Conservation (phyloP, 2,797 vertebrate genomes). For the Enteromius unitaeniatus region DNA sequence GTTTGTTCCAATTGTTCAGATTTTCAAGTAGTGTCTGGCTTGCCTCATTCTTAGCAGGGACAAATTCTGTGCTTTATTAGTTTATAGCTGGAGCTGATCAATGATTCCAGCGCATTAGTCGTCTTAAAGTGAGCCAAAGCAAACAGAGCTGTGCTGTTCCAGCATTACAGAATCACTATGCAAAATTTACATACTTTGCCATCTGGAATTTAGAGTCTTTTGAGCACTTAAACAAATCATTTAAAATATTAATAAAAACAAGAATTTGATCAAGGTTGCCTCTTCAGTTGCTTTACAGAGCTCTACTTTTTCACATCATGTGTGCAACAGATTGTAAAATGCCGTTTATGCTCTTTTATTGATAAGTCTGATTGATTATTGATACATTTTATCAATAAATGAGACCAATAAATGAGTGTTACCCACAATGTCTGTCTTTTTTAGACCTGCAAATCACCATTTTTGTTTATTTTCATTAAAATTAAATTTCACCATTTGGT, state of each 20-base stretch:
- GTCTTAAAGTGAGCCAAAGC: neutral
- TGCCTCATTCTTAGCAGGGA: neutral
- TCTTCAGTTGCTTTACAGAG: neutral
- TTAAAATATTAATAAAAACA: neutral
- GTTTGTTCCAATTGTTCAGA: neutral
- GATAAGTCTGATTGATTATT: neutral
- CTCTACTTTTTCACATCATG: neutral
- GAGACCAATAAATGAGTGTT: neutral
- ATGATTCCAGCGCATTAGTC: slow-evolving; percentile 13
- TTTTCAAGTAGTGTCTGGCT: neutral
- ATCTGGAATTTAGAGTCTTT: slow-evolving; percentile 10
- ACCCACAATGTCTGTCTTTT: neutral
- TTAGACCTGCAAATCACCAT: neutral
- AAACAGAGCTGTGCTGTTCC: slow-evolving; percentile 20
- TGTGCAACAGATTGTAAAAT: neutral
- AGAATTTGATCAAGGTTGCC: neutral
- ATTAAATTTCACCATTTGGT: too few relatives aligned
- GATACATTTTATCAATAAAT: neutral
- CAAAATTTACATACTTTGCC: neutral
- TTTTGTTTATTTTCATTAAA: neutral
- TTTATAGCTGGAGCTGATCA: slow-evolving; percentile 20
- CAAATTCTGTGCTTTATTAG: slow-evolving; percentile 9
- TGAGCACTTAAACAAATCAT: slow-evolving; percentile 9
- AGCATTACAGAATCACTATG: neutral
- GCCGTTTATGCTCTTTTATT: neutral